Evolutionary conservation across 2,113 vertebrate genomes (phyloP).

Genomic region (Chlamydotis undulata): DNA sequence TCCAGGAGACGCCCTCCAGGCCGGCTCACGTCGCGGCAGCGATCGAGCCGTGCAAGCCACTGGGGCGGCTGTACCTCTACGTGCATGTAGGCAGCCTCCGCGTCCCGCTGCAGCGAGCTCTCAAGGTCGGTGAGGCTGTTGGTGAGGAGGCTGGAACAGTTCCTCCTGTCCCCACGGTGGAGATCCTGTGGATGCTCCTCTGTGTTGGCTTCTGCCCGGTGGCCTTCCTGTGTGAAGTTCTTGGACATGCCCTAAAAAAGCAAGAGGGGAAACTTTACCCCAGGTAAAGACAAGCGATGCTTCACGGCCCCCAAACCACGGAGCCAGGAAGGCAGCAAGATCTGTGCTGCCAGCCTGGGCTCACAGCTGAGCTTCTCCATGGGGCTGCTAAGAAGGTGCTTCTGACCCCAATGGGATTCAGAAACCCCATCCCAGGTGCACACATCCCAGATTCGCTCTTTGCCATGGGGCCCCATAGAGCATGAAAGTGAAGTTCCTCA

Average conservation of each 20-base stretch:
- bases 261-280: neutral
- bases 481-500: neutral
- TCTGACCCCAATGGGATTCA: neutral
- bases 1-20: slow-evolving; percentile 3
- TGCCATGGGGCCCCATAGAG: neutral
- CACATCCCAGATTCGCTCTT: neutral
- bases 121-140: slow-evolving; percentile 65
- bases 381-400: neutral
- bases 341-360: neutral
- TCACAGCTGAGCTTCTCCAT: neutral
- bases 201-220: slow-evolving; percentile 36
- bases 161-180: slow-evolving; percentile 13
- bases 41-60: neutral
- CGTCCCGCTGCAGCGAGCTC: slow-evolving; percentile 74
- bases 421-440: neutral
- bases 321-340: neutral
- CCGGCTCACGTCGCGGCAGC: neutral
- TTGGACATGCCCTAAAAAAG: slow-evolving; percentile 78
- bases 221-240: slow-evolving; percentile 71
- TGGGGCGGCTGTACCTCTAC: slow-evolving; percentile 67
- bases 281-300: accelerated
- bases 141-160: slow-evolving; percentile 49
- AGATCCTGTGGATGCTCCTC: slow-evolving; percentile 35
- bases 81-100: slow-evolving; percentile 77
- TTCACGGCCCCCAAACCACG: accelerated